Evolutionary conservation across 1,140 invertebrate genomes (phyloP), one percentile per base, ranked within the genome.

Genomic region (Bombus soroeensis): DNA sequence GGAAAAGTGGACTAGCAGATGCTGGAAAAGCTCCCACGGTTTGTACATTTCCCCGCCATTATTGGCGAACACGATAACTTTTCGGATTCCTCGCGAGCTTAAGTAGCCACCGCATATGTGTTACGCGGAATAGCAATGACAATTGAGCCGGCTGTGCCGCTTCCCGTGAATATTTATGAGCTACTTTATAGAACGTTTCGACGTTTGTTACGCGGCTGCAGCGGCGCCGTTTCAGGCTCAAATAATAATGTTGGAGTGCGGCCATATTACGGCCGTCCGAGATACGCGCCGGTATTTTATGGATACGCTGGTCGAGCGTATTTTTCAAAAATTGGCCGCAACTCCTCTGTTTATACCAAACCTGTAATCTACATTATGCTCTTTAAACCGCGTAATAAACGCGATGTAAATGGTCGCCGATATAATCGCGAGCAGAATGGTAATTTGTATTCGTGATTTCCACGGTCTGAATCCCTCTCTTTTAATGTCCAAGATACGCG

Each of bases 141-240:
- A 47, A 84, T 53, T 43, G 82, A 47, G 28, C 64, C 37, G 25
- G 59, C 59, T 62, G 25, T 62, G 39, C 9, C 53, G 66, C 37
- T 34, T 1, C n/a, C 41, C 37, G 75, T 84, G 82, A 84, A 84
- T 84, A 84, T 84, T 84, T 79, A 84, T 71, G 82, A 79, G 53
- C 82, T 66, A 84, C 75, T 84, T 84, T 84, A 79, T 84, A 59
- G 64, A 79, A 84, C 82, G 75, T 83, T 83, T 83, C 81, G 64
- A 83, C 81, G 81, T 68, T 78, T 83, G 81, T 83, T 83, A 83
- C 81, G 57, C 57, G 74, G 34, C 74, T 39, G 37, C 81, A 53
- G 64, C 62, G 32, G 25, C 18, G 62, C 73, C 59, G 64, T 78
- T 78, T n/a, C 62, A n/a, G 10, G 6, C 47, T 43, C 47, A 66